Evolutionary conservation across 1,140 invertebrate species (phyloP).

Genomic region (Armadillidium nasatum): DNA sequence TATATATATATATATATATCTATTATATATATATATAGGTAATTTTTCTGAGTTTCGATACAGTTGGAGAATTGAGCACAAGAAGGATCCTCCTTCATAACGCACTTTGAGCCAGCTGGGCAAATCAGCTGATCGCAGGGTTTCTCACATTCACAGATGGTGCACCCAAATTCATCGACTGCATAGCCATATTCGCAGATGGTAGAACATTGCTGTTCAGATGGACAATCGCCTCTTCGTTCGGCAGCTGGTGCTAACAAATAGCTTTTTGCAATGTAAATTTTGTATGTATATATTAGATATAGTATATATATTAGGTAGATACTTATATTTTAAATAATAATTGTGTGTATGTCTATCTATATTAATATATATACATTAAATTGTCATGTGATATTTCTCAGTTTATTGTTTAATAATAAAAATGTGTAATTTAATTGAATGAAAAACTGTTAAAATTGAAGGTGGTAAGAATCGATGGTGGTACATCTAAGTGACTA

Average conservation of each 20-base stretch:
- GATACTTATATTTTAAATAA: too few relatives aligned
- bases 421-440: too few relatives aligned
- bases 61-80: conserved; percentile 55
- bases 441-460: too few relatives aligned
- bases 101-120: conserved; percentile 65
- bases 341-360: too few relatives aligned
- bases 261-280: too few relatives aligned
- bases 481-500: too few relatives aligned
- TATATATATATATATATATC: background rate
- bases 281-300: too few relatives aligned
- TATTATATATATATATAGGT: conserved; percentile 65
- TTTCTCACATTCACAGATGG: conserved; percentile 76
- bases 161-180: conserved; percentile 68
- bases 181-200: conserved; percentile 77
- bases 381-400: too few relatives aligned
- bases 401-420: too few relatives aligned
- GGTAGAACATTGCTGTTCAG: conserved; percentile 51
- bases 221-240: conserved; percentile 27
- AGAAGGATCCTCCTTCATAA: conserved; percentile 60
- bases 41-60: too few relatives aligned
- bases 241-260: background rate
- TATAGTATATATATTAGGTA: too few relatives aligned
- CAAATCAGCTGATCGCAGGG: conserved; percentile 74
- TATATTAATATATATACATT: conserved; percentile 1
- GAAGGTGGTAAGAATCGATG: too few relatives aligned